Conservation (phyloP, 1,140 invertebrate species). For the Lethocerus indicus region DNA sequence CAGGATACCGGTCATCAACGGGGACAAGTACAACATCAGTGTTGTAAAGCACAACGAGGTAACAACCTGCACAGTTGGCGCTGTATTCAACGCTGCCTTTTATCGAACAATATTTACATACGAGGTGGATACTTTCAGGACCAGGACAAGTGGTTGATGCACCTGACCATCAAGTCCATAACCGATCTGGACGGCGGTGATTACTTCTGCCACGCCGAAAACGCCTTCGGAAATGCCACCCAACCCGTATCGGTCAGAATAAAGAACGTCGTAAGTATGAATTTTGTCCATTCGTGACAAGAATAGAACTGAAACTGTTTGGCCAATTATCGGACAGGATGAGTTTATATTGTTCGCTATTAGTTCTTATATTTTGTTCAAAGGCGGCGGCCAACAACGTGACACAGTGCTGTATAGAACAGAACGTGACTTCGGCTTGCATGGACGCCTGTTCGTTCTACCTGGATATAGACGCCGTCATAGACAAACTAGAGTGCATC, state of each 20-base stretch:
- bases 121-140: conserved; percentile 23
- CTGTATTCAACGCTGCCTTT: too few species aligned
- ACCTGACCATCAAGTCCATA: conserved; percentile 49
- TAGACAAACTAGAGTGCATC: conserved; percentile 58
- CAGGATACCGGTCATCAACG: conserved; percentile 49
- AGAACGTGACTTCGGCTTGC: conserved; percentile 52
- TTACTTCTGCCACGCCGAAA: conserved; percentile 67
- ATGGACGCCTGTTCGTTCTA: conserved; percentile 64
- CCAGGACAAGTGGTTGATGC: conserved; percentile 47
- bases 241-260: conserved; percentile 52
- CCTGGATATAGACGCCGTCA: conserved; percentile 60
- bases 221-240: conserved; percentile 52
- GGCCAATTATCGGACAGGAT: too few species aligned
- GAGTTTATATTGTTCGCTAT: too few species aligned
- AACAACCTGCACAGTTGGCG: conserved; percentile 8
- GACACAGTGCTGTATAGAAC: conserved; percentile 52
- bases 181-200: conserved; percentile 49
- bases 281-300: too few species aligned
- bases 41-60: conserved; percentile 34
- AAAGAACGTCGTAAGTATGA: conserved; percentile 27
- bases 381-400: conserved; percentile 42
- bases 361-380: conserved; percentile 7
- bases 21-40: conserved; percentile 49
- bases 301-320: too few species aligned
- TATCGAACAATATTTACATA: too few species aligned